A percentile compares a stretch with the other conserved stretches of the same genome.
Conservation (phyloP, 92 coral and sea anemone genomes). For the Parazoanthus atlanticus region DNA sequence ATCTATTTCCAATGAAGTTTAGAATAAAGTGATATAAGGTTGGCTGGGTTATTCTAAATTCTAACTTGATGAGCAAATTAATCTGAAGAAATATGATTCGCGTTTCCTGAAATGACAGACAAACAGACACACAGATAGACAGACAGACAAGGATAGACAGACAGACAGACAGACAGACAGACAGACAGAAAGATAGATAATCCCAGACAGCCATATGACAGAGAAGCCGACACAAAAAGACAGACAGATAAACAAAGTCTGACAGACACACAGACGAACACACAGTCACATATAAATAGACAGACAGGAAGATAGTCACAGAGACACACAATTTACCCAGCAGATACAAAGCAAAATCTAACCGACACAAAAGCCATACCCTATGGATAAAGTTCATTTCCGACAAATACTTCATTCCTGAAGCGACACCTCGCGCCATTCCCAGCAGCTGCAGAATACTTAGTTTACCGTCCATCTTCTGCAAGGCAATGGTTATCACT, state of each 20-base stretch:
- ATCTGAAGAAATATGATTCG: too few species aligned
- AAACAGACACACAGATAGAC: not conserved
- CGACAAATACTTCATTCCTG: slow-evolving; percentile 89
- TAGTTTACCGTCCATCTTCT: slow-evolving; percentile 75
- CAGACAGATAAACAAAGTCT: too few species aligned
- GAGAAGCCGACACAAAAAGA: too few species aligned
- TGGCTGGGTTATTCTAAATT: too few species aligned
- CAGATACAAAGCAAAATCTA: not conserved
- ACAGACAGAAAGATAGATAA: not conserved
- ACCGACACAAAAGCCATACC: slow-evolving; percentile 51
- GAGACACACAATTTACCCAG: not conserved
- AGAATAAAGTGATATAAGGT: too few species aligned
- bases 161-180: not conserved
- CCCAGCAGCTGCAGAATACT: slow-evolving; percentile 77
- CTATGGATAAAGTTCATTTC: slow-evolving; percentile 90
- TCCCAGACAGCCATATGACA: not conserved
- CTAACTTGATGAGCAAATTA: too few species aligned
- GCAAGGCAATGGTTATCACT: not conserved
- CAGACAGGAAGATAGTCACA: too few species aligned
- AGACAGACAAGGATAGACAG: too few species aligned
- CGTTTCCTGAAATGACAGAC: too few species aligned
- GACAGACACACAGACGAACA: too few species aligned
- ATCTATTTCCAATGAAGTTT: too few species aligned
- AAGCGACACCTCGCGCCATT: slow-evolving; percentile 88
- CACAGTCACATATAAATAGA: not conserved